A percentile compares a stretch with the other conserved stretches of the same genome.
These are phyloP conservation scores for Mimas tiliae DNA, from an alignment of 2,888 invertebrate genomes.

Conservation along the genomic window DNA sequence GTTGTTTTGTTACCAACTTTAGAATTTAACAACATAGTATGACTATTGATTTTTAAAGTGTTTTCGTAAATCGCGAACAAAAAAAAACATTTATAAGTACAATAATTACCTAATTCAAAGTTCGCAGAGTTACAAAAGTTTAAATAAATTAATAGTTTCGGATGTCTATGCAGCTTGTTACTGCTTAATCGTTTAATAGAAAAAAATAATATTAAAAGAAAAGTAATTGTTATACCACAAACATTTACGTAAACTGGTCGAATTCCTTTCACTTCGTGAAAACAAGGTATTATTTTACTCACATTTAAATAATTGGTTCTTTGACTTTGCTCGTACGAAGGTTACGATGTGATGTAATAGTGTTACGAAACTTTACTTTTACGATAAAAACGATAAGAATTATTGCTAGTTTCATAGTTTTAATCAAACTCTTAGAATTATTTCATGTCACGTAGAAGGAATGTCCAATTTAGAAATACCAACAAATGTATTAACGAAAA, in stretches of 20 bases:
- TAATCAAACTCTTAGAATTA: neutral
- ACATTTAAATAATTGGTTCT: conserved; percentile 17
- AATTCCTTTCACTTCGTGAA: conserved; percentile 17
- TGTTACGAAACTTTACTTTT: conserved; percentile 4
- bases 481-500: neutral
- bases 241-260: neutral
- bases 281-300: conserved; percentile 1
- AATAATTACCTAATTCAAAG: too few relatives aligned
- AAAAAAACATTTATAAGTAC: too few relatives aligned
- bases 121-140: too few relatives aligned
- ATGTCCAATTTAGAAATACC: neutral
- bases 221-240: neutral
- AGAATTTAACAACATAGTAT: too few relatives aligned
- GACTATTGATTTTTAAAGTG: too few relatives aligned
- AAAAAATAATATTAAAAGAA: too few relatives aligned
- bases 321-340: conserved; percentile 17
- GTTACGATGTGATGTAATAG: conserved; percentile 16
- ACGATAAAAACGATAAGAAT: neutral
- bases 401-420: neutral
- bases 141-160: too few relatives aligned
- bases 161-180: too few relatives aligned
- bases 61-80: too few relatives aligned
- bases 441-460: neutral
- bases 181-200: too few relatives aligned
- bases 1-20: too few relatives aligned